Evolutionary conservation across 92 coral and sea anemone genomes (phyloP).

Genomic region (Umimayanthus chanpuru): DNA sequence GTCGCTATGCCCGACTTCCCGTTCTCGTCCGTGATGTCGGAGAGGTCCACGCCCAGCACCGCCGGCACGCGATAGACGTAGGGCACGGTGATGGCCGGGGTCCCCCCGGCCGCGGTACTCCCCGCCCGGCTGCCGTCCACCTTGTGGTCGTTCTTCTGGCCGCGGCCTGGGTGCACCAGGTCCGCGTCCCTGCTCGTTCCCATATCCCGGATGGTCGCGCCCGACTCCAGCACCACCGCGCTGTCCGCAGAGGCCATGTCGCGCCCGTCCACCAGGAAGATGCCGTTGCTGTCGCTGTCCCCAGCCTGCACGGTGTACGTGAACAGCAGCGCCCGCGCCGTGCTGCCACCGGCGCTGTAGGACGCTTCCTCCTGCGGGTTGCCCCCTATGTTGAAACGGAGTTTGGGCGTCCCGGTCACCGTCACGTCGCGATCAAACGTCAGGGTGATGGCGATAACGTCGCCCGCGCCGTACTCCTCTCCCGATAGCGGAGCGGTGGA

Average conservation of each 20-base stretch:
- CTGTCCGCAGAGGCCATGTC: slow-evolving; percentile 17
- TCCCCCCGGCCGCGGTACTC: not conserved
- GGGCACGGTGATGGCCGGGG: not conserved
- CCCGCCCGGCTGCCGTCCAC: slow-evolving; percentile 20
- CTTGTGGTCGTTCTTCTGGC: slow-evolving; percentile 16
- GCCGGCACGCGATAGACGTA: not conserved
- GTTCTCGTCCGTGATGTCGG: too few species aligned
- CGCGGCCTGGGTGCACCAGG: slow-evolving; percentile 11
- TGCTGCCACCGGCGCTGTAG: slow-evolving; percentile 8
- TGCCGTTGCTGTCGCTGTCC: slow-evolving; percentile 17
- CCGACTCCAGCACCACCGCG: slow-evolving; percentile 18
- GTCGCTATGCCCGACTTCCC: too few species aligned
- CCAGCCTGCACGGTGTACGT: slow-evolving; percentile 17
- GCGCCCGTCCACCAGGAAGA: slow-evolving; percentile 18
- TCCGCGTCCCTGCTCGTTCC: slow-evolving; percentile 18
- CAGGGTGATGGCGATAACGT: slow-evolving; percentile 16
- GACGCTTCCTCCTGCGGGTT: slow-evolving; percentile 17
- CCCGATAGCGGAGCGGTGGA: slow-evolving; percentile 18
- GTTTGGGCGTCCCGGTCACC: slow-evolving; percentile 18
- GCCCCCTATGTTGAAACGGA: slow-evolving; percentile 7
- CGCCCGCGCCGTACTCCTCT: slow-evolving; percentile 11
- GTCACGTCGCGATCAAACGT: slow-evolving; percentile 16
- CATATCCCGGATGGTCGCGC: slow-evolving; percentile 17
- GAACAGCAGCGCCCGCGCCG: slow-evolving; percentile 19
- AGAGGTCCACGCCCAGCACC: not conserved